Base-by-base conservation (phyloP, 2,888 invertebrate species). In the Dryocosmus kuriphilus region DNA sequence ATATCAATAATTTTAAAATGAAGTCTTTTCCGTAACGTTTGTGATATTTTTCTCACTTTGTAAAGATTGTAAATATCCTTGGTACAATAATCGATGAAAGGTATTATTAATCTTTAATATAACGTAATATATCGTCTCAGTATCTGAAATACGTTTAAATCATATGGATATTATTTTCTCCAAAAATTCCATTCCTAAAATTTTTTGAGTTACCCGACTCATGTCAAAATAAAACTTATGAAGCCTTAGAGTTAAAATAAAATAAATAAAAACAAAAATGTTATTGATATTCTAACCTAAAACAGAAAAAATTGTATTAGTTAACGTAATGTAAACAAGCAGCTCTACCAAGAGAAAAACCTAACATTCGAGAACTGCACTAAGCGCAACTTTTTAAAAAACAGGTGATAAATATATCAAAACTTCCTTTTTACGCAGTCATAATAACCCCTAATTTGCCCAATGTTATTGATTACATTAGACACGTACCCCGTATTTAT, bases 231-330 rank as follows among this genome's bases (percentile, higher is more conserved):
- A 38, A 38, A 38, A 38, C 11, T 38, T 38, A n/a, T n/a, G 4
- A 51, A n/a, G 8, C n/a, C 14, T 51, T 8, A n/a, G 51, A 51
- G 3, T 22, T 3, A 11, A 38, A 71, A 80, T 24, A 19, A 27
- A 63, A 57, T 76, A 46, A 65, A 22, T 63, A 77, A 62, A 46
- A 57, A 79, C 74, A 76, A 78, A 55, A 82, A 65, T 80, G 65
- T 16, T 27, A n/a, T 24, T 24, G 24, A 27, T 60, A 24, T 27
- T 6, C 24, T 27, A 60, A 60, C 60, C 60, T 27, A 16, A 60
- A 57, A 60, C 6, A 1, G 6, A 60, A 60, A 7, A 27, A 60
- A 16, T 60, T 27, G 4, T 5, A 14, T 24, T 22, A 9, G 4
- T 9, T 16, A 60, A 27, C 22, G 11, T 60, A n/a, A 57, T 57